phyloP scores from a whole-genome alignment of 2,888 invertebrate genomes.

The Phalangium opilio region DNA sequence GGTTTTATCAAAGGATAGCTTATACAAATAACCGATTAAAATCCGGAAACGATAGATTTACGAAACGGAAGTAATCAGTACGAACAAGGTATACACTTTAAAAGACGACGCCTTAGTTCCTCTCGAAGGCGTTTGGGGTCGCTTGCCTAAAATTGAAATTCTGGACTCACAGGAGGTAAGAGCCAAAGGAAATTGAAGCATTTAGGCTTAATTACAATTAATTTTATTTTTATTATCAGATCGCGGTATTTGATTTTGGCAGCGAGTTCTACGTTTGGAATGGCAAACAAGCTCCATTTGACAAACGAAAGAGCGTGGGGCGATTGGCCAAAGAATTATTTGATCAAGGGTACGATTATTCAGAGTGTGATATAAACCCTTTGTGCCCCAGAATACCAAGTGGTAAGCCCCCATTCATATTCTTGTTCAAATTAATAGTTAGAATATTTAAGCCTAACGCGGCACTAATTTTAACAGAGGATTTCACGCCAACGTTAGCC shows the following conservation, averaged over 20 bases:
- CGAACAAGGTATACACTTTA: slow-evolving; percentile 70
- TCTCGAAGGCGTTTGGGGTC: slow-evolving; percentile 68
- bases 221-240: slow-evolving; percentile 27
- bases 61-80: slow-evolving; percentile 65
- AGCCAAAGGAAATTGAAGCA: too few relatives aligned
- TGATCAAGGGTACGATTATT: slow-evolving; percentile 66
- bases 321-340: slow-evolving; percentile 67
- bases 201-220: too few relatives aligned
- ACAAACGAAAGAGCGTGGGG: slow-evolving; percentile 54
- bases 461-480: not conserved
- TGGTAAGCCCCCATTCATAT: too few relatives aligned
- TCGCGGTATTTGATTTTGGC: slow-evolving; percentile 79
- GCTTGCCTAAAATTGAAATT: slow-evolving; percentile 69
- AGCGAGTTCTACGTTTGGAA: slow-evolving; percentile 90
- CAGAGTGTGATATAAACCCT: slow-evolving; percentile 66
- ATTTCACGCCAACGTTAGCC: slow-evolving; percentile 6
- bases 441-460: too few relatives aligned
- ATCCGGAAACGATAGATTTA: slow-evolving; percentile 47
- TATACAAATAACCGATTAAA: too few relatives aligned
- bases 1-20: too few relatives aligned
- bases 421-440: too few relatives aligned
- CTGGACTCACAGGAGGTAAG: slow-evolving; percentile 61
- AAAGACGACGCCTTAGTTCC: slow-evolving; percentile 60
- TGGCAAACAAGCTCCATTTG: slow-evolving; percentile 63
- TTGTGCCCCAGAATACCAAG: slow-evolving; percentile 24